A percentile compares a stretch with the other conserved stretches of the same genome.
These are phyloP conservation scores for Tapirus terrestris DNA, from an alignment of 2,113 vertebrate genomes.

Conservation along the genomic window DNA sequence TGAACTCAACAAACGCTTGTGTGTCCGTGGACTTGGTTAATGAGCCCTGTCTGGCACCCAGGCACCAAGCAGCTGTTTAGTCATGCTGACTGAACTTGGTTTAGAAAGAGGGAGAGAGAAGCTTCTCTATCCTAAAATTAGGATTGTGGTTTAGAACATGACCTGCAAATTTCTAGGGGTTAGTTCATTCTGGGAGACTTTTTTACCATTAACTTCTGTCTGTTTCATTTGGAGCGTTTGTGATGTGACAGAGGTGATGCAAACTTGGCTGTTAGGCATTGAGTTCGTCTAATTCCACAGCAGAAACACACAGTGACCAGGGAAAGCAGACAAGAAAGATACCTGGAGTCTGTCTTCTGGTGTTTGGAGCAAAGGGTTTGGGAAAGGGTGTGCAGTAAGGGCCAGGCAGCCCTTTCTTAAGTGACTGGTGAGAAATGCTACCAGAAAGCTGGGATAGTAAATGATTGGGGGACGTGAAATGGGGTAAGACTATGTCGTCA, in stretches of 20 bases:
- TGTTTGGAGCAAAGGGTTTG: background rate
- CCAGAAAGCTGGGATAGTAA: background rate
- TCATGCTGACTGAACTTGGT: background rate
- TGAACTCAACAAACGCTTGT: constrained; percentile 59
- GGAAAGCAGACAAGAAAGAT: background rate
- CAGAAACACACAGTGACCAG: background rate
- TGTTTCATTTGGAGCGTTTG: background rate
- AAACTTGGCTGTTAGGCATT: background rate
- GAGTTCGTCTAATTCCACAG: background rate
- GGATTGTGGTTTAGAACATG: background rate
- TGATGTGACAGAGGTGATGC: background rate
- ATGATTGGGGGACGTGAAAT: background rate
- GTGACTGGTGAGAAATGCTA: background rate
- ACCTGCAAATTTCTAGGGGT: background rate
- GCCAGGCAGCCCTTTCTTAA: background rate
- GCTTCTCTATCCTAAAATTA: background rate
- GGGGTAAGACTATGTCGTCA: background rate
- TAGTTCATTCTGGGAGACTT: background rate
- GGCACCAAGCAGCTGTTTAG: background rate
- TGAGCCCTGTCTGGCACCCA: constrained; percentile 65
- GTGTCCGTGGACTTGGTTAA: constrained; percentile 60
- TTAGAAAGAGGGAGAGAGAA: background rate
- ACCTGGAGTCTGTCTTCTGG: background rate
- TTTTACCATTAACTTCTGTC: background rate
- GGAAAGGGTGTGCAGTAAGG: background rate